Base-by-base conservation (phyloP, 2,797 vertebrate genomes). In the Sternarchorhynchus goeldii region DNA sequence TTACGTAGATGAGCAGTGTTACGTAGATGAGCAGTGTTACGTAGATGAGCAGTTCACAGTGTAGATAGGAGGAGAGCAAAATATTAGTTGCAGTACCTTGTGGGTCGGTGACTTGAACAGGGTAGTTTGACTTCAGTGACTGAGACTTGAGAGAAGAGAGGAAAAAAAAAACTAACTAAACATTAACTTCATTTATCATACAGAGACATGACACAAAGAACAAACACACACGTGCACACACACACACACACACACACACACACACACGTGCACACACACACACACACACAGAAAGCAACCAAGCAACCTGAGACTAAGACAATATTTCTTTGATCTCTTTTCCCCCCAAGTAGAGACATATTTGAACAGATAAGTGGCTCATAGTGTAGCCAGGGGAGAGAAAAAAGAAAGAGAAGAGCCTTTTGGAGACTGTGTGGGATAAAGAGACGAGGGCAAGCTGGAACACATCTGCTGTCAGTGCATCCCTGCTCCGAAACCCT, bases 61-160 rank as follows among this genome's bases (percentile, higher is more conserved):
- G 50, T n/a, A 69, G 4, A 50, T 45, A 3, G 10, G 2, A 66
- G 70, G 32, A 36, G 73, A 66, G 32, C 31, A 67, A 39, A 50
- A 50, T 2, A 50, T 1, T 3, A 3, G 45, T 12, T 14, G 45
- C 53, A 64, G 84, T 93, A 96, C 95, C 93, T 86, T 96, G 94
- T 76, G 93, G 94, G 86, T 94, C 94, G 10, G 96, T 96, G 76
- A 96, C 97, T 92, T 98, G 96, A 85, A 98, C 91, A 12, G 97
- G 96, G 79, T 95, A 96, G 87, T 96, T 97, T 88, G 93, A 91
- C 92, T 95, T 92, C 87, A 91, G 86, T 39, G 94, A 93, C 92
- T 93, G 87, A 83, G 83, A 85, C 77, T 39, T 83, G 77, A 84
- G 64, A 87, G 63, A 80, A 60, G 16, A 82, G 25, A 16, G 86